Conservation (phyloP, 2,113 vertebrate genomes). For the Verasper variegatus region DNA sequence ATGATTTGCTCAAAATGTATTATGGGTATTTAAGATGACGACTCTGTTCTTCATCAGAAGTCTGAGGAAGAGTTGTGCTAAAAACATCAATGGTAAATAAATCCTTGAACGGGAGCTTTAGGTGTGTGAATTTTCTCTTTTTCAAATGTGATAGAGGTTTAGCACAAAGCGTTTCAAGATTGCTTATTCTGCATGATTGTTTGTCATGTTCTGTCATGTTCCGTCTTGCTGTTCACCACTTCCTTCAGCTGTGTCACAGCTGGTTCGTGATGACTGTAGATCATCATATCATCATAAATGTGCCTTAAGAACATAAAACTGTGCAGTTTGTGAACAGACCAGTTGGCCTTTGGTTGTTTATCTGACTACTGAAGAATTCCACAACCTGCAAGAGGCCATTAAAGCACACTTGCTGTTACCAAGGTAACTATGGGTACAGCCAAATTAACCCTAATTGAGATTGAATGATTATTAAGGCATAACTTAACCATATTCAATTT, state of each 20-base stretch:
- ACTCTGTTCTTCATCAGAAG: too few relatives aligned
- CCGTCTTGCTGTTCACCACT: not conserved
- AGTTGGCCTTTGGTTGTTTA: not conserved
- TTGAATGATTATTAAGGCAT: not conserved
- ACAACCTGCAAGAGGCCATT: not conserved
- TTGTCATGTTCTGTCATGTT: too few relatives aligned
- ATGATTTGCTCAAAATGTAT: too few relatives aligned
- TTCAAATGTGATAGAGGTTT: too few relatives aligned
- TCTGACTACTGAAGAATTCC: not conserved
- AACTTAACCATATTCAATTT: not conserved
- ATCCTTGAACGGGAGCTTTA: too few relatives aligned
- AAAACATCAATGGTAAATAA: too few relatives aligned
- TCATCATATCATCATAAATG: not conserved
- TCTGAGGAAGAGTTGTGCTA: too few relatives aligned
- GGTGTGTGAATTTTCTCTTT: too few relatives aligned
- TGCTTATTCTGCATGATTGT: not conserved
- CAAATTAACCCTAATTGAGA: not conserved
- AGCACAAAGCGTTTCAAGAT: not conserved
- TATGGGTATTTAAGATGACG: too few relatives aligned
- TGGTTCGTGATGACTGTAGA: not conserved
- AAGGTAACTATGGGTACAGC: not conserved
- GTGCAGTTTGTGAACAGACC: not conserved
- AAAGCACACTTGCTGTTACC: not conserved
- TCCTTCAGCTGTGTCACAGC: not conserved
- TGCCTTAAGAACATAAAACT: not conserved